Conservation (phyloP, 2,888 invertebrate genomes). For the Tinea pellionella region DNA sequence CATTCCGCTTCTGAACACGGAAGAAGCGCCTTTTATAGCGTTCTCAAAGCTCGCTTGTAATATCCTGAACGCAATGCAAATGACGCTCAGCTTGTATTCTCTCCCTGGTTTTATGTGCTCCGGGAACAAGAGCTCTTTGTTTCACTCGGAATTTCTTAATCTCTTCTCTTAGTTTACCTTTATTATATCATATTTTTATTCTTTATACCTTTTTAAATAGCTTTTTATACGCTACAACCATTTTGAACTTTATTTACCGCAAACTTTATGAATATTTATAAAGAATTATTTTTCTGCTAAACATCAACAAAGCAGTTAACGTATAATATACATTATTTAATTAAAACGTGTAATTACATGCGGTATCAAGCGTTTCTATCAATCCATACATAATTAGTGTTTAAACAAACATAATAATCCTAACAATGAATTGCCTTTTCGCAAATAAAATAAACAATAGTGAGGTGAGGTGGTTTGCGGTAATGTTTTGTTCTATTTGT, state of each 20-base stretch:
- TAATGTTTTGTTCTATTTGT: not conserved
- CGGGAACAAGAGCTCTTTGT: slow-evolving; percentile 3
- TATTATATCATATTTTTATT: not conserved
- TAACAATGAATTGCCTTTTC: not conserved
- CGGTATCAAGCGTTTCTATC: not conserved
- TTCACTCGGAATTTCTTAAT: slow-evolving; percentile 9
- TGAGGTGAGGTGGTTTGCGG: not conserved
- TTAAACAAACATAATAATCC: not conserved
- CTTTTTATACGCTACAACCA: not conserved
- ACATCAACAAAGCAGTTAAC: no score
- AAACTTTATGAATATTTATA: not conserved
- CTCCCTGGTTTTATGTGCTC: not conserved
- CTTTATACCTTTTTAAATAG: not conserved
- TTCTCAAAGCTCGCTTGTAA: slow-evolving; percentile 22
- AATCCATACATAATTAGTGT: not conserved
- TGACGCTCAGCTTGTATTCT: slow-evolving; percentile 20
- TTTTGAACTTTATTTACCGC: not conserved
- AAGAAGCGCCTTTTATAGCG: slow-evolving; percentile 14
- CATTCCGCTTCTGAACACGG: slow-evolving; percentile 5
- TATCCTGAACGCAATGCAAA: slow-evolving; percentile 44
- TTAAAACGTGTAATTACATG: not conserved
- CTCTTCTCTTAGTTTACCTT: not conserved
- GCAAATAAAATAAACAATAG: not conserved
- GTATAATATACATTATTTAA: not conserved
- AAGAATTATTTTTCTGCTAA: no score